Evolutionary conservation across 2,113 vertebrate genomes (phyloP), one percentile per base, ranked within the genome.

Genomic region (Lepidothrix coronata): DNA sequence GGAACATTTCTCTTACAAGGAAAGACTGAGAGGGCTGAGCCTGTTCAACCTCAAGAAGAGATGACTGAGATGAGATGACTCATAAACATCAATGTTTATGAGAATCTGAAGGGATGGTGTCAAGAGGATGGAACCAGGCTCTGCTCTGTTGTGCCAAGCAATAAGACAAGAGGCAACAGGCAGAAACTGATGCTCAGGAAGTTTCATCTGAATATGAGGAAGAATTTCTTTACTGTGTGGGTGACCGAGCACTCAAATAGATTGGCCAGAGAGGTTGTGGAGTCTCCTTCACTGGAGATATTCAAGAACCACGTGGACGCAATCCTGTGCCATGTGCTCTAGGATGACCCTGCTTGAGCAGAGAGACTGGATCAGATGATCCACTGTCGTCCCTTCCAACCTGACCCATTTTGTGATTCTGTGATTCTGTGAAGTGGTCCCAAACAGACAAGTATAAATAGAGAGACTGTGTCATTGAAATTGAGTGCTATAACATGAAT

Each of bases 211-310:
- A 74, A 81, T 8, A 44, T 6, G 12, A 24, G 23, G 37, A 74
- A 46, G 44, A 89, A 52, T 23, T 44, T 31, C 59, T 58, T 82
- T n/a, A 19, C 10, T 66, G 27, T 51, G 35, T 17, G 33, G 44
- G 51, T 51, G 31, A 81, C 30, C 0, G 1, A 2, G 7, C 1
- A 0, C 46, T 51, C 19, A 23, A 30, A 48, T 43, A 48, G 25
- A 52, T 16, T 67, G 37, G 3, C 61, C 37, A 23, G 33, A 46
- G 18, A 44, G 28, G 11, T 1, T 11, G 23, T 59, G 61, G 19
- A 58, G 7, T 24, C 3, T 18, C 30, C 33, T 39, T 75, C 33
- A 30, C 44, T 39, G 77, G 70, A 67, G 37, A 67, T 12, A 52
- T 9, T 74, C 61, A 82, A 39, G 54, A 67, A n/a, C 37, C 8